These are phyloP conservation scores for Bombus turneri DNA, from an alignment of 1,140 invertebrate species.

Conservation along the genomic window DNA sequence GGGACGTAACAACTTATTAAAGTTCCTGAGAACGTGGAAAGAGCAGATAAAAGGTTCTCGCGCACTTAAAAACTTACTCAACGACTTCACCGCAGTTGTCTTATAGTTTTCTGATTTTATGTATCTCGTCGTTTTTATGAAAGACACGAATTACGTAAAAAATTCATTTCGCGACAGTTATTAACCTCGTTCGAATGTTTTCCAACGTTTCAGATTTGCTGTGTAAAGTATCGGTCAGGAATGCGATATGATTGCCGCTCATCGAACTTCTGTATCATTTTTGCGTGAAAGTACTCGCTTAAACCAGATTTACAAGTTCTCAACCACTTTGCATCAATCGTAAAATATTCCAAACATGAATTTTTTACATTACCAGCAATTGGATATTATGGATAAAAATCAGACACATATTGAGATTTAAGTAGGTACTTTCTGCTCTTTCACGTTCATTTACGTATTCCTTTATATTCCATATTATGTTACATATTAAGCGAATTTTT, in stretches of 20 bases:
- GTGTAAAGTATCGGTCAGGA: background rate
- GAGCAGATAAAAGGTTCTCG: background rate
- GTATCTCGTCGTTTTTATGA: background rate
- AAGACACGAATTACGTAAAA: background rate
- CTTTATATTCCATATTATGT: too few species aligned
- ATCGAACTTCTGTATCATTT: background rate
- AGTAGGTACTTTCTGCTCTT: background rate
- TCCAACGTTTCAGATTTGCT: background rate
- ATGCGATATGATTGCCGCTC: background rate
- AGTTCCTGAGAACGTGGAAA: background rate
- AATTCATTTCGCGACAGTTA: background rate
- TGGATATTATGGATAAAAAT: background rate
- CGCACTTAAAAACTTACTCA: background rate
- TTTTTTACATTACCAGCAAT: background rate
- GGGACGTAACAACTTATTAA: background rate
- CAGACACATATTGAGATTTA: background rate
- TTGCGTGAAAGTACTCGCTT: background rate
- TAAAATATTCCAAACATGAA: background rate
- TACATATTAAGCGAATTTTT: too few species aligned
- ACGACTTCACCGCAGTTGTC: background rate
- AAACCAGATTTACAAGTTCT: constrained; percentile 12
- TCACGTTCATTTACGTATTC: background rate
- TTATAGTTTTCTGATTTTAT: background rate
- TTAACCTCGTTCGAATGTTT: background rate
- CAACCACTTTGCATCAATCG: background rate